These are phyloP conservation scores for Augiades crinisus DNA, from an alignment of 2,888 invertebrate species.

Conservation along the genomic window DNA sequence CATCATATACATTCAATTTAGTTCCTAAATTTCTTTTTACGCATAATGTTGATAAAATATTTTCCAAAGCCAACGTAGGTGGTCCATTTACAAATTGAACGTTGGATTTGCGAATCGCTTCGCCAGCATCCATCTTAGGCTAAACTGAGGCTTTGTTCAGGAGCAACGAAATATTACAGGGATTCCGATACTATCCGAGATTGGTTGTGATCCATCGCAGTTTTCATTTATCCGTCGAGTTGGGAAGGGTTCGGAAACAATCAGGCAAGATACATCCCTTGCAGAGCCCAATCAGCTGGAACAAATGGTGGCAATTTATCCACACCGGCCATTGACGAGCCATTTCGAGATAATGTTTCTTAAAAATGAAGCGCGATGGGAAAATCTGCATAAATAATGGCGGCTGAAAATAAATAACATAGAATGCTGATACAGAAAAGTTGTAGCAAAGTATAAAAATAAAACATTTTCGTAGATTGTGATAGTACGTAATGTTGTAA, in stretches of 20 bases:
- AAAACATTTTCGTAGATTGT: too few relatives aligned
- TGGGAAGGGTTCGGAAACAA: constrained; percentile 73
- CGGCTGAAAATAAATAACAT: neutral
- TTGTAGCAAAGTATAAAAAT: too few relatives aligned
- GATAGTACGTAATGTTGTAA: too few relatives aligned
- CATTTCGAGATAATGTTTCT: constrained; percentile 26
- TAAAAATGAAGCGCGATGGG: constrained; percentile 14
- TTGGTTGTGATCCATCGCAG: constrained; percentile 54
- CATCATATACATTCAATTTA: too few relatives aligned
- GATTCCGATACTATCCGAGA: constrained; percentile 40
- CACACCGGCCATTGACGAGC: constrained; percentile 30
- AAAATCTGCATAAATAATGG: constrained; percentile 9
- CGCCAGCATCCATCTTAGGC: constrained; percentile 11
- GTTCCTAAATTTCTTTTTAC: too few relatives aligned
- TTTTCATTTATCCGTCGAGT: constrained; percentile 56
- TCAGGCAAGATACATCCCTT: constrained; percentile 64
- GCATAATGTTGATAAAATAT: neutral
- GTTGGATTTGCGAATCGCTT: constrained; percentile 11
- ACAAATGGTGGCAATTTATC: constrained; percentile 65
- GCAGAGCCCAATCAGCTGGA: constrained; percentile 69
- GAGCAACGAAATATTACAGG: constrained; percentile 36
- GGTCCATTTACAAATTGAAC: constrained; percentile 10
- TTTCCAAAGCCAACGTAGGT: neutral
- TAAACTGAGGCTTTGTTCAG: constrained; percentile 19
- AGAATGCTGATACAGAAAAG: neutral